Conservation (phyloP, 2,113 vertebrate species). For the Erythrocercus mccallii region DNA sequence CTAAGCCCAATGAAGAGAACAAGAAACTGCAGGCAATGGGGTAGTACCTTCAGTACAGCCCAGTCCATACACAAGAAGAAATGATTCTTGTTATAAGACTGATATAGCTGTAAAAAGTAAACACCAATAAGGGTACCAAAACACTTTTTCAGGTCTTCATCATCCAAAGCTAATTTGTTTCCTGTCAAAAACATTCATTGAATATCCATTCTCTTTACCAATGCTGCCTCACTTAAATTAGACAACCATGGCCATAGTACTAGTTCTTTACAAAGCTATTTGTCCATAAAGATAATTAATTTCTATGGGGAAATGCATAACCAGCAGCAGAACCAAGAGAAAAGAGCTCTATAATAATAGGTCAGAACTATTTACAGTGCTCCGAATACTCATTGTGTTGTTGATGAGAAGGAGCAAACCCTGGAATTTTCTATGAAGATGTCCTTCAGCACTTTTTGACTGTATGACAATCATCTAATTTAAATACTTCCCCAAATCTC, state of each 20-base stretch:
- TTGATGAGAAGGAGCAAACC: background rate
- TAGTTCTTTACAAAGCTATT: background rate
- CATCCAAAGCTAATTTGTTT: background rate
- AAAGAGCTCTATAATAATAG: background rate
- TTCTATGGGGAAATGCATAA: background rate
- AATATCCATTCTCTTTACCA: background rate
- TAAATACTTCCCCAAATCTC: background rate
- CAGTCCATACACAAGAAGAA: background rate
- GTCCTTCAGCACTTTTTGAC: background rate
- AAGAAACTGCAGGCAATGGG: background rate
- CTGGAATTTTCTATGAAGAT: background rate
- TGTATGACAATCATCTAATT: background rate
- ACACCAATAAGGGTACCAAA: background rate
- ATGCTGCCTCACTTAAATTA: background rate
- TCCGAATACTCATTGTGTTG: background rate
- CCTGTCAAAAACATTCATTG: background rate
- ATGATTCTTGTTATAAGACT: background rate
- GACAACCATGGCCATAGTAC: background rate
- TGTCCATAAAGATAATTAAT: background rate
- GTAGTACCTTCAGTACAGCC: background rate
- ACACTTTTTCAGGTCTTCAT: background rate
- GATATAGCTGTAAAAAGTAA: background rate
- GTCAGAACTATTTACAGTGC: background rate
- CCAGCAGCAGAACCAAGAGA: background rate
- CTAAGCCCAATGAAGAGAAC: background rate